Evolutionary conservation across 2,113 vertebrate species (phyloP).

Genomic region (Synodontis membranacea): DNA sequence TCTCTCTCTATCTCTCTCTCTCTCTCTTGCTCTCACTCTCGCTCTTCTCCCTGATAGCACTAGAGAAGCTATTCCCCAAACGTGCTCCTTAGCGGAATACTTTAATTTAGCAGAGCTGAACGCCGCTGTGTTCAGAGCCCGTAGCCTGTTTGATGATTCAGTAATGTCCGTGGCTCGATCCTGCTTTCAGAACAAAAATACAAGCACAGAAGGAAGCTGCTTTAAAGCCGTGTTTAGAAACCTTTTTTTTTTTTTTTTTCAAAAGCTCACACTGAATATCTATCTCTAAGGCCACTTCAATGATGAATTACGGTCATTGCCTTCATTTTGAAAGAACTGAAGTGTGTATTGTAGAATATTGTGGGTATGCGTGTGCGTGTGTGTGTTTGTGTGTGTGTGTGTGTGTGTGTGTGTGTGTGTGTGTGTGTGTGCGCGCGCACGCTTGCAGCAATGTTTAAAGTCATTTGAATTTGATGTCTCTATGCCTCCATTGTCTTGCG

Average conservation of each 20-base stretch:
- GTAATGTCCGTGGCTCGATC: constrained; percentile 60
- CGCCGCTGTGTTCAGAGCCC: constrained; percentile 59
- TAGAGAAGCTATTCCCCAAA: constrained; percentile 49
- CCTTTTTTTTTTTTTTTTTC: not conserved
- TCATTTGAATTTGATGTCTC: not conserved
- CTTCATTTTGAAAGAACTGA: constrained; percentile 15
- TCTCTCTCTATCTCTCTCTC: too few relatives aligned
- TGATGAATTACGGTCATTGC: constrained; percentile 20
- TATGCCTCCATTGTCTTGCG: not conserved
- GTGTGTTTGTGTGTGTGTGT: not conserved
- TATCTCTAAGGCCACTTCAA: constrained; percentile 20
- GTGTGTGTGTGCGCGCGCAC: not conserved
- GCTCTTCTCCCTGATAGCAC: constrained; percentile 53
- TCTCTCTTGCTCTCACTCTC: too few relatives aligned
- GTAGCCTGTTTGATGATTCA: constrained; percentile 66
- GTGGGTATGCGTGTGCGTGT: not conserved
- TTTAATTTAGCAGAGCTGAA: constrained; percentile 66
- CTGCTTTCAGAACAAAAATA: constrained; percentile 27
- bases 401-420: not conserved
- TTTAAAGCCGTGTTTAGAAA: constrained; percentile 28
- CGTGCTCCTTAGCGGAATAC: constrained; percentile 56
- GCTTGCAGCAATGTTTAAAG: constrained; percentile 4
- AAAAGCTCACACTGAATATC: constrained; percentile 42
- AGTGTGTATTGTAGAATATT: constrained; percentile 18
- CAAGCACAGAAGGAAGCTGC: constrained; percentile 9